Base-by-base conservation (phyloP, 1,140 invertebrate species). In the Hyles euphorbiae region DNA sequence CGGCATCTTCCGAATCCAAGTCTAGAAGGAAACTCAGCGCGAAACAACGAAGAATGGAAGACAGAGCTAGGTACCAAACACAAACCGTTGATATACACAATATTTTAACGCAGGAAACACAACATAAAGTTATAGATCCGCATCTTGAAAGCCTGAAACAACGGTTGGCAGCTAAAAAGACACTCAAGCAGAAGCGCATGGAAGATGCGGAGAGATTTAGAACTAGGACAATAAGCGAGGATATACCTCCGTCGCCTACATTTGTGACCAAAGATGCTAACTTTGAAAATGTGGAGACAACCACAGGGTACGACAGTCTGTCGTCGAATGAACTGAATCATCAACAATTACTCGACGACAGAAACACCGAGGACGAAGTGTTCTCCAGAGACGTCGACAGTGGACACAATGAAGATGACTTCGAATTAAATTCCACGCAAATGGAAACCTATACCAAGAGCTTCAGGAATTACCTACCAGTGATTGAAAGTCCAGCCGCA, bases 21-120 rank as follows among this genome's bases (percentile, higher is more conserved):
- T 73, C 75, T 0, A 84, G 74, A 52, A 69, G 79, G 56, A 78
- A 77, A 58, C 40, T 77, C 22, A 85, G 79, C 54, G 93, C 94
- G 0, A 95, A 93, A 74, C 93, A 95, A 72, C 87, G 93, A 47
- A 83, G 94, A 33, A 90, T 92, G 70, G 91, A 93, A 66, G 92
- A 95, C 73, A 85, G 91, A 67, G 90, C 92, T 9, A 90, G 94
- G 62, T 95, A 93, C 72, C 92, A 94, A 81, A 94, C 94, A 1
- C 92, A 93, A 73, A 93, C 94, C 11, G 81, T 89, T 32, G 72
- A 79, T 53, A 74, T 81, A n/a, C 67, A 75, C 53, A 85, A 81
- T 12, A 78, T 82, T 4, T 56, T 84, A 3, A 63, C 75, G 3
- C 76, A 63, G 44, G 67, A 75, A 8, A 11, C 63, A 5, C 50